Evolutionary conservation across 1,140 invertebrate genomes (phyloP).

Genomic region (Halictus rubicundus): DNA sequence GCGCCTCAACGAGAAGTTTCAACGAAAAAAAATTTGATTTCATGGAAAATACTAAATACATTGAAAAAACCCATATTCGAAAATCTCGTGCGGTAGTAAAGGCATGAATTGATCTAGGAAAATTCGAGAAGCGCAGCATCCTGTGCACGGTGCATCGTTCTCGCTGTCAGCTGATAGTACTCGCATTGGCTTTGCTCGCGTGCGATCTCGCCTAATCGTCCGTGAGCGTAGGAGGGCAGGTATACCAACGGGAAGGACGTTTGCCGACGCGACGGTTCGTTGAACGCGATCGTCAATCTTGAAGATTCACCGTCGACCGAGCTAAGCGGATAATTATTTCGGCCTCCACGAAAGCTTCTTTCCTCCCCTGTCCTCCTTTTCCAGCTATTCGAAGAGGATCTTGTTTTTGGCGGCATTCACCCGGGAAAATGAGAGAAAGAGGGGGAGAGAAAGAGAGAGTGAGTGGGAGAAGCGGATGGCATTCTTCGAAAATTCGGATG

Average conservation of each 20-base stretch:
- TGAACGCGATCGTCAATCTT: constrained; percentile 19
- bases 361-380: not conserved
- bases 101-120: too few species aligned
- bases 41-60: too few species aligned
- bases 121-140: too few species aligned
- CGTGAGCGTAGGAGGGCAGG: constrained; percentile 8
- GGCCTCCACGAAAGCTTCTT: not conserved
- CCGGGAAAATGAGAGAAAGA: not conserved
- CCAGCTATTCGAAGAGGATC: not conserved
- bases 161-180: not conserved
- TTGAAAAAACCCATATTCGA: too few species aligned
- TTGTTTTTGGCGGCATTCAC: constrained; percentile 3
- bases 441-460: too few species aligned
- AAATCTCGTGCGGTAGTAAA: too few species aligned
- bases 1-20: too few species aligned
- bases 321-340: constrained; percentile 46
- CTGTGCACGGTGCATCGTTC: not conserved
- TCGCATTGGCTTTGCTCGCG: not conserved
- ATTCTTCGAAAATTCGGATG: not conserved
- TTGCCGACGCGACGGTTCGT: constrained; percentile 6
- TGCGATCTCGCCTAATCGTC: constrained; percentile 3
- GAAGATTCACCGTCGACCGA: constrained; percentile 5
- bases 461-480: not conserved
- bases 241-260: not conserved
- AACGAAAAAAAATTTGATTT: too few species aligned